These are phyloP conservation scores for Anguilla megastoma DNA, from an alignment of 2,797 vertebrate genomes.

Conservation along the genomic window DNA sequence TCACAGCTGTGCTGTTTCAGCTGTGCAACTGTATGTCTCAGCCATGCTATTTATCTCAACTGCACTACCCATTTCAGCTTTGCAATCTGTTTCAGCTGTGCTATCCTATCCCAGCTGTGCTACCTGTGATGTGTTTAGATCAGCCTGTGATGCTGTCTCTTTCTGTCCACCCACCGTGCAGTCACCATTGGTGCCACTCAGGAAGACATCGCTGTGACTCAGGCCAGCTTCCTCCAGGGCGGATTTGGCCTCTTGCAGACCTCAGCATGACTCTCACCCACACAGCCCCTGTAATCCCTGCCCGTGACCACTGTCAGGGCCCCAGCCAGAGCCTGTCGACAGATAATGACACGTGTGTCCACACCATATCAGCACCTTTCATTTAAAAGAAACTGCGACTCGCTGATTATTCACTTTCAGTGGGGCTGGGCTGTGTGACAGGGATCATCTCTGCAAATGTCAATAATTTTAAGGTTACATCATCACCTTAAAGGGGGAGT, in stretches of 20 bases:
- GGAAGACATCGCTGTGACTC: not conserved
- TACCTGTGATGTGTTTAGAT: not conserved
- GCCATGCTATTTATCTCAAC: not conserved
- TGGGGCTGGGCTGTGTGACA: slow-evolving; percentile 7
- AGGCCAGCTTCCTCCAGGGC: not conserved
- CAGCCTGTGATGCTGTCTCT: not conserved
- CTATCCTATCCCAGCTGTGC: not conserved
- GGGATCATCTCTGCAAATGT: slow-evolving; percentile 5
- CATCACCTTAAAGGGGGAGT: not conserved
- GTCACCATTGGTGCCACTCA: not conserved
- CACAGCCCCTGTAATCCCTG: slow-evolving; percentile 14
- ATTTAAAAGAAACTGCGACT: slow-evolving; percentile 17
- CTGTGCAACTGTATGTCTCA: not conserved
- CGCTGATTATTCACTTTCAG: slow-evolving; percentile 33
- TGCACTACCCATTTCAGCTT: not conserved
- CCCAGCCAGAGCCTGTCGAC: not conserved
- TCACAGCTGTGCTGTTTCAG: not conserved
- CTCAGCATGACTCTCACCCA: slow-evolving; percentile 3
- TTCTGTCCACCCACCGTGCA: not conserved
- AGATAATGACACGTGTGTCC: slow-evolving; percentile 25
- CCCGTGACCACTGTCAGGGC: not conserved
- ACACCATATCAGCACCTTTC: slow-evolving; percentile 13
- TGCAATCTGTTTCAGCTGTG: not conserved
- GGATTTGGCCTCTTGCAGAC: not conserved
- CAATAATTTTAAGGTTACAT: slow-evolving; percentile 19